phyloP scores from a whole-genome alignment of 37 sponge, comb jelly and placozoan species.

The Halichondria panicea region DNA sequence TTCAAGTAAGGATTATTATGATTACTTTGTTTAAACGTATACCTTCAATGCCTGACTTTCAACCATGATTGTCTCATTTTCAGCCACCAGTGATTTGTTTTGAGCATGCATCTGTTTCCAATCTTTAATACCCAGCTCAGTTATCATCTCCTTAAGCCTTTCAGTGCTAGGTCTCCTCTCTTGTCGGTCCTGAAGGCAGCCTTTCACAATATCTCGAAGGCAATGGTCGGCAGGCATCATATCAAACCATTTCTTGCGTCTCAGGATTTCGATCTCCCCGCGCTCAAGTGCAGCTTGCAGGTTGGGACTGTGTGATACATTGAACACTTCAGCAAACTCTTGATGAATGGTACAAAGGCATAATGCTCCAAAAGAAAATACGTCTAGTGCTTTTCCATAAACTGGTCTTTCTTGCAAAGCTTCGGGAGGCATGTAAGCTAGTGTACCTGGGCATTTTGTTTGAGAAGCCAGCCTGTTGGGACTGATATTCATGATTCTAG shows the following conservation, averaged over 20 bases:
- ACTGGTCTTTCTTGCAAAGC: not conserved
- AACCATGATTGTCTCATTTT: too few species aligned
- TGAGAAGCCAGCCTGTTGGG: not conserved
- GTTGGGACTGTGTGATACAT: too few species aligned
- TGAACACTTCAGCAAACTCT: not conserved
- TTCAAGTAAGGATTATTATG: too few species aligned
- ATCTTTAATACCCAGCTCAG: too few species aligned
- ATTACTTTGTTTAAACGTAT: too few species aligned
- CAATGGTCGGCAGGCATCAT: not conserved
- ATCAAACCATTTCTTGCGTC: not conserved
- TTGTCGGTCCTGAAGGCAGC: not conserved
- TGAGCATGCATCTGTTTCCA: too few species aligned
- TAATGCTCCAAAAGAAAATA: not conserved
- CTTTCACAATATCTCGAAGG: not conserved
- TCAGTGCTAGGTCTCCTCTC: not conserved
- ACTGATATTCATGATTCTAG: not conserved
- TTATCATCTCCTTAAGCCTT: not conserved
- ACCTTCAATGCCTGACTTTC: too few species aligned
- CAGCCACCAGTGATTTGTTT: too few species aligned
- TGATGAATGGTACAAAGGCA: not conserved
- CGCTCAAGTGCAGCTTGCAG: not conserved
- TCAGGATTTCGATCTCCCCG: not conserved
- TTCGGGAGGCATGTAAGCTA: conserved; percentile 6
- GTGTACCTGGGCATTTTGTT: not conserved
- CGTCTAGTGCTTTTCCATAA: not conserved